Percentiles rank a stretch among this genome's conserved stretches.
phyloP scores from a whole-genome alignment of 2,113 vertebrate species.

The Sphaerodactylus townsendi region DNA sequence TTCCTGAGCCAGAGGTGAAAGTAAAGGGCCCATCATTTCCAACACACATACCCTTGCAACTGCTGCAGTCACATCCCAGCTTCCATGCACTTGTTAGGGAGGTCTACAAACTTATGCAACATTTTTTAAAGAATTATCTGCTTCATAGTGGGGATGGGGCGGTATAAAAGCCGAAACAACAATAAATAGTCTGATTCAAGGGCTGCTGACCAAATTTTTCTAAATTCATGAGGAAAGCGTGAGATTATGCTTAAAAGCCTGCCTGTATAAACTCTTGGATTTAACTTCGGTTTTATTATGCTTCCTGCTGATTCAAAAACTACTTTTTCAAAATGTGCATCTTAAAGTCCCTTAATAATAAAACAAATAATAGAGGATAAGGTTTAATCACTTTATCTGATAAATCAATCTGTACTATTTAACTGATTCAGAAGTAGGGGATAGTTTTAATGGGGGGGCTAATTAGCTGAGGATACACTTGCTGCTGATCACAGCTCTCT shows the following conservation, averaged over 20 bases:
- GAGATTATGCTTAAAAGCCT: neutral
- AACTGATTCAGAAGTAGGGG: too few relatives aligned
- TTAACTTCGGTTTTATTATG: neutral
- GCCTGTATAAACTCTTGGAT: neutral
- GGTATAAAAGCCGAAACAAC: too few relatives aligned
- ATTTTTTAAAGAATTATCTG: neutral
- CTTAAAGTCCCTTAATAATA: neutral
- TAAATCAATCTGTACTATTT: neutral
- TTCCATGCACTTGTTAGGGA: too few relatives aligned
- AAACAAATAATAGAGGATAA: neutral
- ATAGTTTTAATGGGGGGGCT: neutral
- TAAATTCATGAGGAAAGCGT: neutral
- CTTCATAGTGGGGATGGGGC: too few relatives aligned
- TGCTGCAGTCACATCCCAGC: too few relatives aligned
- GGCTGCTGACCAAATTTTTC: neutral
- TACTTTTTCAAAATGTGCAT: neutral
- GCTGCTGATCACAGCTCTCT: too few relatives aligned
- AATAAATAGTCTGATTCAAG: neutral
- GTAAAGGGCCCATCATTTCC: too few relatives aligned
- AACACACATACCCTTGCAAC: too few relatives aligned
- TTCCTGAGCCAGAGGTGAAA: too few relatives aligned
- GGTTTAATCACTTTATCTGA: neutral
- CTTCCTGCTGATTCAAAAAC: neutral
- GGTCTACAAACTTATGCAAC: neutral
- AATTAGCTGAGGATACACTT: neutral